These are phyloP conservation scores for Sclerodermus sp. DNA, from an alignment of 2,888 invertebrate genomes.

Conservation along the genomic window DNA sequence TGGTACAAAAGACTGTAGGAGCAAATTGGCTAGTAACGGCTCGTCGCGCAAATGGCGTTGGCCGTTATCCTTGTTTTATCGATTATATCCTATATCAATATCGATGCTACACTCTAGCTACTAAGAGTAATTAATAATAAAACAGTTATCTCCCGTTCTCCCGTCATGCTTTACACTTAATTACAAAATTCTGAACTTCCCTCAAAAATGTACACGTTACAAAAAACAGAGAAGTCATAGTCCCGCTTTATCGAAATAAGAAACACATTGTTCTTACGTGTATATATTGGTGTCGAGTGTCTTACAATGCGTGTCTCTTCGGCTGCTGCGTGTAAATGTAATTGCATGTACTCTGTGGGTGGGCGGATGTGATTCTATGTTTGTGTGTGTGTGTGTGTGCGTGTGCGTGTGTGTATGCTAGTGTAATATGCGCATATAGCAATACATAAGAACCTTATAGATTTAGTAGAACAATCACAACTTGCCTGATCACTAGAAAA, in stretches of 20 bases:
- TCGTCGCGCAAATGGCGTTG: conserved; percentile 8
- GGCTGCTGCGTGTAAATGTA: no score
- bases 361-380: background rate
- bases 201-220: conserved; percentile 26
- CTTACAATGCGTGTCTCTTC: no score
- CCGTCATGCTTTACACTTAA: conserved; percentile 1
- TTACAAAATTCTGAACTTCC: conserved; percentile 15
- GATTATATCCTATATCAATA: conserved; percentile 34
- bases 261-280: background rate
- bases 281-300: background rate
- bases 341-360: no score
- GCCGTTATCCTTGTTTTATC: conserved; percentile 14
- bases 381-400: conserved; percentile 2
- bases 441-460: conserved; percentile 8
- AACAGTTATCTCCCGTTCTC: conserved; percentile 25
- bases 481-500: conserved; percentile 23
- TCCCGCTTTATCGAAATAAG: background rate
- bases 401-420: background rate
- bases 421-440: background rate
- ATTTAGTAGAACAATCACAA: conserved; percentile 17
- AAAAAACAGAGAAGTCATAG: conserved; percentile 1
- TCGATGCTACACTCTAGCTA: conserved; percentile 37
- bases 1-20: conserved; percentile 47
- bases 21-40: conserved; percentile 49
- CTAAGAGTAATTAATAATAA: conserved; percentile 43